A percentile compares a stretch with the other conserved stretches of the same genome.
Evolutionary conservation across 2,888 invertebrate genomes (phyloP).

Genomic region (Norana najaformis): DNA sequence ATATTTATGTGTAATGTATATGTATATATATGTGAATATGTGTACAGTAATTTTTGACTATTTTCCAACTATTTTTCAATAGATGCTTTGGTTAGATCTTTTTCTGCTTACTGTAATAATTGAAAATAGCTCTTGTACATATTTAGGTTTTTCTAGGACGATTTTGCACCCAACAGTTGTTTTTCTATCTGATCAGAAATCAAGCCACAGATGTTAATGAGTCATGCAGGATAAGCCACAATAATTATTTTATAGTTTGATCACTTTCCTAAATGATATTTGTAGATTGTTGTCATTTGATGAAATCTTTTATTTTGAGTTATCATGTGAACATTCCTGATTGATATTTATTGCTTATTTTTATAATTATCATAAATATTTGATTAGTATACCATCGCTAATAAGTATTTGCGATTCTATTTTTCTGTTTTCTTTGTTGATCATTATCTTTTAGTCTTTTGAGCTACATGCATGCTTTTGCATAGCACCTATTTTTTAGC

Average conservation of each 20-base stretch:
- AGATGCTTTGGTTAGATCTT: not conserved
- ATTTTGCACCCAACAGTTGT: not conserved
- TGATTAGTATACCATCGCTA: not conserved
- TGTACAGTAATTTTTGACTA: not conserved
- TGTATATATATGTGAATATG: not conserved
- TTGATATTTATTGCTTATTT: not conserved
- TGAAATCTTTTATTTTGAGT: not conserved
- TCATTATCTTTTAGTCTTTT: not conserved
- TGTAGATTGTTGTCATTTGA: not conserved
- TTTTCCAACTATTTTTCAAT: not conserved
- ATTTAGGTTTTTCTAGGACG: slow-evolving; percentile 1
- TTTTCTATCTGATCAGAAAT: not conserved
- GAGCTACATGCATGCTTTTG: not conserved
- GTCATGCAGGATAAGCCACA: not conserved
- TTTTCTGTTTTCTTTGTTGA: not conserved
- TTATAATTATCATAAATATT: not conserved
- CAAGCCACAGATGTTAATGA: not conserved
- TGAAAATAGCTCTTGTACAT: not conserved
- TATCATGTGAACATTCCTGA: not conserved
- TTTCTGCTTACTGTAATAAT: not conserved
- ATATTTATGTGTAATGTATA: too few species aligned
- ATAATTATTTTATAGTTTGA: not conserved
- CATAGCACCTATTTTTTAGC: not conserved
- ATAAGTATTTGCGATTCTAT: not conserved
- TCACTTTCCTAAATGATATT: not conserved